Percentiles rank a stretch among this genome's conserved stretches.
These are phyloP conservation scores for Sternotherus odoratus DNA, from an alignment of 2,797 vertebrate genomes.

Conservation along the genomic window DNA sequence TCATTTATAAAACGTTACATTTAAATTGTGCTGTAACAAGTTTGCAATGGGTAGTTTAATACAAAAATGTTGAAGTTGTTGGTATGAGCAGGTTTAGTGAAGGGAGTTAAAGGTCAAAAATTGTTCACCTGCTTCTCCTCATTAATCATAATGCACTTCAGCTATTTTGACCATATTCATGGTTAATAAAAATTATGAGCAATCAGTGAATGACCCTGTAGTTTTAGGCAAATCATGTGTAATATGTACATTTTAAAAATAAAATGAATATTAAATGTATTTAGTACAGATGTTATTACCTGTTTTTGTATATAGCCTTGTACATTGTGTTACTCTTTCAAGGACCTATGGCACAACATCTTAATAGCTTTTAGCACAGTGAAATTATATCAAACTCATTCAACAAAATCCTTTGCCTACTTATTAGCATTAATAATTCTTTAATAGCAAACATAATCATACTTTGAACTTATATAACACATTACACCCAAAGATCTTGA, in stretches of 20 bases:
- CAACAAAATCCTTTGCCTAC: background rate
- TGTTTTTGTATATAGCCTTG: background rate
- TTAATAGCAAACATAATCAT: constrained; percentile 1
- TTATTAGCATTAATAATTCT: background rate
- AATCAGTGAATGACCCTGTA: background rate
- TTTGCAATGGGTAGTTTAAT: background rate
- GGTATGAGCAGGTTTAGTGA: background rate
- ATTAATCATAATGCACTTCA: constrained; percentile 1
- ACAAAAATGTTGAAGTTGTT: background rate
- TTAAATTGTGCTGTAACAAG: constrained; percentile 10
- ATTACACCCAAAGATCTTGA: constrained; percentile 12
- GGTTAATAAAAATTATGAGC: background rate
- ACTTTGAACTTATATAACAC: background rate
- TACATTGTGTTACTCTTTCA: background rate
- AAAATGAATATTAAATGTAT: background rate
- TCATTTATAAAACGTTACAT: constrained; percentile 22
- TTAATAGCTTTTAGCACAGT: background rate
- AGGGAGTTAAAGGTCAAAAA: background rate
- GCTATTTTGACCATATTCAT: background rate
- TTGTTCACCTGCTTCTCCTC: background rate
- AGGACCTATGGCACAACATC: background rate
- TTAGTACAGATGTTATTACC: background rate
- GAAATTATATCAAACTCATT: background rate
- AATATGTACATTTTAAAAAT: background rate
- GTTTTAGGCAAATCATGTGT: background rate